Percentiles rank a stretch among this genome's conserved stretches.
phyloP scores from a whole-genome alignment of 2,113 vertebrate genomes.

The Strigops habroptila region DNA sequence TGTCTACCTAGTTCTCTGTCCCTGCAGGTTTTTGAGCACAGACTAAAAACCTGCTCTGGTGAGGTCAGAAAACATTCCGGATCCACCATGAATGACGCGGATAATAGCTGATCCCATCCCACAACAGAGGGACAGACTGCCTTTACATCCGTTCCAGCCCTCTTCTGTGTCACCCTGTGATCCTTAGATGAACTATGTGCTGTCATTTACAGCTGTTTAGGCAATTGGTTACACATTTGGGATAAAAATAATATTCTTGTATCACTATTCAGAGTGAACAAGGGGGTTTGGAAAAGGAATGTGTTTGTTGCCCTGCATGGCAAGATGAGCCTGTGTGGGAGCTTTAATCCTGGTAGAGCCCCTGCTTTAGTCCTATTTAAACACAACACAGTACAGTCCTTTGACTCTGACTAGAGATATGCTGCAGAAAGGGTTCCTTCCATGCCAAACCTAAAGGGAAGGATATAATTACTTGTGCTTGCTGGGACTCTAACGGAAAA shows the following conservation, averaged over 20 bases:
- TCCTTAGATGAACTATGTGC: not conserved
- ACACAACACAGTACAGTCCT: not conserved
- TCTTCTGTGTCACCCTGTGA: not conserved
- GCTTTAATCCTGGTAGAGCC: not conserved
- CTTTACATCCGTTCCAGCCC: not conserved
- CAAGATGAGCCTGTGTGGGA: not conserved
- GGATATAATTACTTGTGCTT: not conserved
- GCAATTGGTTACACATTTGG: not conserved
- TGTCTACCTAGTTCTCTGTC: not conserved
- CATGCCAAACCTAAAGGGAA: not conserved
- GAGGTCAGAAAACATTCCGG: not conserved
- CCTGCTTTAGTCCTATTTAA: not conserved
- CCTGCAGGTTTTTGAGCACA: not conserved
- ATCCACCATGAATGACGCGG: not conserved
- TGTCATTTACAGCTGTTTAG: not conserved
- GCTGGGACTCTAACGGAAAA: not conserved
- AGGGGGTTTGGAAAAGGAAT: not conserved
- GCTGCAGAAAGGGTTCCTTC: not conserved
- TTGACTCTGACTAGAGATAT: not conserved
- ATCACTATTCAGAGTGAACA: not conserved
- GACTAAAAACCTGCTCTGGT: not conserved
- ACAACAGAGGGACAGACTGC: not conserved
- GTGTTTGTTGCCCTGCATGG: not conserved
- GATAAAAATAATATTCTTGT: not conserved
- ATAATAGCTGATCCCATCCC: not conserved